Base-by-base conservation (phyloP, 2,797 vertebrate species). In the Decapterus maruadsi region DNA sequence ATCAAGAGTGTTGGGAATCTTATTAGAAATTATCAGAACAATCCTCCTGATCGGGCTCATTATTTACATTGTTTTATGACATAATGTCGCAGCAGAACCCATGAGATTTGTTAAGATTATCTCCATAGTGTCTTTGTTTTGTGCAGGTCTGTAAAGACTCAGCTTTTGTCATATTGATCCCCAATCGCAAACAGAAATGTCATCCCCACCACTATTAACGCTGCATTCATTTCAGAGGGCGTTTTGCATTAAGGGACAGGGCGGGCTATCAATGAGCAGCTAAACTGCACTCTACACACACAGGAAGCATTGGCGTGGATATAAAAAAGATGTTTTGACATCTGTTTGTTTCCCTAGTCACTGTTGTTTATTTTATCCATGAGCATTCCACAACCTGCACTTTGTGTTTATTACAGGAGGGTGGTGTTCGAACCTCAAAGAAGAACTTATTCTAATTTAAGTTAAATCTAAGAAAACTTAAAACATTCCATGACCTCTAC, bases 221-320 rank as follows among this genome's bases (percentile, higher is more conserved):
- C 38, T 14, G 59, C 26, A 68, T 13, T 34, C 1, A 2, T 62
- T 19, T 53, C 68, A 29, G 29, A 74, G 40, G 26, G 36, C 22
- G 50, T 34, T 65, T 7, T 57, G 54, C 20, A 72, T 69, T 55
- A 54, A 69, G n/a, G 16, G 17, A 38, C 9, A 29, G n/a, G 8
- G n/a, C 17, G 40, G 19, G 36, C 8, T 51, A 64, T 83, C 63
- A 62, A 72, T 54, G 68, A 68, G 45, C 38, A 57, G 48, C 57
- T 51, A 68, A 56, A 74, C 57, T 66, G 48, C 20, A 6, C 4
- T 46, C 50, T 73, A 6, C 8, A 31, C 34, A 34, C 31, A 11
- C 29, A 51, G 48, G n/a, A 20, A 68, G 58, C 36, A n/a, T 31
- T 12, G 6, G 17, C 19, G 20, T 64, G 46, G 26, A 59, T 38